Evolutionary conservation across 2,113 vertebrate genomes (phyloP).

Genomic region (Neolamprologus ventralis): DNA sequence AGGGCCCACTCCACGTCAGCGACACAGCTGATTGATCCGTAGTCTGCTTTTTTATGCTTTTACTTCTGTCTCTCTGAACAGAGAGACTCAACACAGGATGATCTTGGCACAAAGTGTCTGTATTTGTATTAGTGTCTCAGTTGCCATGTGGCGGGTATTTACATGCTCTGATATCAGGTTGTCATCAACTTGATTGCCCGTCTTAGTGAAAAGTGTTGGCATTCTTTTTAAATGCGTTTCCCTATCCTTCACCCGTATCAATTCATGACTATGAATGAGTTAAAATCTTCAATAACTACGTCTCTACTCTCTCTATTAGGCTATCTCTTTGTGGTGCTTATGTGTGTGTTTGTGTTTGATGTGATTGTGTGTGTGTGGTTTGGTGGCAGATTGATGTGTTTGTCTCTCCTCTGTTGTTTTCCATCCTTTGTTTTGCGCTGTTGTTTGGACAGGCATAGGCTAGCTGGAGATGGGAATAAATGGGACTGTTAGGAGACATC

Average conservation of each 20-base stretch:
- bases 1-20: slow-evolving; percentile 6
- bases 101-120: not conserved
- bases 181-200: not conserved
- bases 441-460: slow-evolving; percentile 59
- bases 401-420: slow-evolving; percentile 61
- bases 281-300: slow-evolving; percentile 8
- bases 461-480: slow-evolving; percentile 71
- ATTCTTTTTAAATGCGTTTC: not conserved
- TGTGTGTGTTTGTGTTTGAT: not conserved
- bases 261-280: slow-evolving; percentile 6
- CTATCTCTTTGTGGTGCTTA: not conserved
- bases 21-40: slow-evolving; percentile 19
- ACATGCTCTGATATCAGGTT: not conserved
- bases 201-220: not conserved
- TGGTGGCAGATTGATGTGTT: slow-evolving; percentile 67
- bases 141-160: not conserved
- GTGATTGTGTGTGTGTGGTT: slow-evolving; percentile 18
- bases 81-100: not conserved
- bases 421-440: slow-evolving; percentile 61
- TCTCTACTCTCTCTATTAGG: not conserved
- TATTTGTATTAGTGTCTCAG: not conserved
- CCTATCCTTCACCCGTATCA: not conserved
- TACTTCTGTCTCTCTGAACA: not conserved
- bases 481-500: slow-evolving; percentile 64
- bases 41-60: not conserved